Base-by-base conservation (phyloP, 2,888 invertebrate species). In the Parochlus steinenii region DNA sequence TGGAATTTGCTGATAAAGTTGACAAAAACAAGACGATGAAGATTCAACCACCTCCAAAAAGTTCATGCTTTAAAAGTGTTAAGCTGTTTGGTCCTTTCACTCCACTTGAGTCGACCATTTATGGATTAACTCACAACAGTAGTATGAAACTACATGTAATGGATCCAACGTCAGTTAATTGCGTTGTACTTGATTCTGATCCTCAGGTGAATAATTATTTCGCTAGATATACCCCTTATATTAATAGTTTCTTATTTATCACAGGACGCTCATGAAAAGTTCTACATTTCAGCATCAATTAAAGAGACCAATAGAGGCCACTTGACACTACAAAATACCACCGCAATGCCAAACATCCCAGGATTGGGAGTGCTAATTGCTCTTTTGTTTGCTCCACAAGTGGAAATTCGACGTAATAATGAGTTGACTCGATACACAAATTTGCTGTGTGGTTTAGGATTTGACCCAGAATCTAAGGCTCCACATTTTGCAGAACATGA, bases 281-380 rank as follows among this genome's bases (percentile, higher is more conserved):
- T 53, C 34, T 42, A 56, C 47, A 74, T 86, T 1, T 73, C 85
- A 0, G 72, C 69, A 0, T 53, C 57, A 2, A 70, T 83, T 1
- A 64, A 65, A 2, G 71, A 75, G 49, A 63, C 57, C 41, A 48
- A 57, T 20, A 37, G 57, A 8, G 56, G 57, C 7, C 52, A 47
- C 5, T 52, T 90, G 23, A 67, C 64, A 0, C 62, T 83, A 6
- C 68, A 81, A 0, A 71, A 81, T 48, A 90, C 90, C 0, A 89
- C 89, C 0, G 50, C 90, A n/a, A 75, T 93, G 81, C 93, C 93
- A 0, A 77, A 77, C 51, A 74, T 90, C 31, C 77, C 76, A 6
- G 90, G 90, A 0, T 65, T 95, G 39, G 74, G 79, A 0, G 69
- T 80, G 6, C 54, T 93, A 6, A 62, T 90, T 45, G 62, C 75